Evolutionary conservation across 2,113 vertebrate genomes (phyloP).

Genomic region (Piaya cayana): DNA sequence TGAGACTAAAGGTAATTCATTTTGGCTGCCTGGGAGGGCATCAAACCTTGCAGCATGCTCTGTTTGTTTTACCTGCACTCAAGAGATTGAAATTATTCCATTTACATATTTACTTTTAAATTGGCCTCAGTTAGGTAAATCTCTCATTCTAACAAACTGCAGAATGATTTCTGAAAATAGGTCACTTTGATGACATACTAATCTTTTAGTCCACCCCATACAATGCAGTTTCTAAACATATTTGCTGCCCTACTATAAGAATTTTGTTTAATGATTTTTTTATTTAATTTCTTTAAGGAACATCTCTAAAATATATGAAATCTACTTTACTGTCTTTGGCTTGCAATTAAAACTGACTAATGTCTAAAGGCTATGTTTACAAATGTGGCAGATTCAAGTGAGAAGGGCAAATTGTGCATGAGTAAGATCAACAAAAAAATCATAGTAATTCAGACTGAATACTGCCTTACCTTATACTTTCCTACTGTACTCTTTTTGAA

Average conservation of each 20-base stretch:
- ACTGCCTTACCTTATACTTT: background rate
- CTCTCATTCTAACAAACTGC: constrained; percentile 15
- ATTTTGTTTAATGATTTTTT: no score
- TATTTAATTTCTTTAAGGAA: constrained; percentile 1
- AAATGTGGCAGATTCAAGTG: background rate
- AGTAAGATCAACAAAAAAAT: background rate
- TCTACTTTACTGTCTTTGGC: background rate
- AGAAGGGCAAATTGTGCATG: background rate
- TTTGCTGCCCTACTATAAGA: background rate
- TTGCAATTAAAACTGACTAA: constrained; percentile 42
- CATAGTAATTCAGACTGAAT: background rate
- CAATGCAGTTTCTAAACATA: background rate
- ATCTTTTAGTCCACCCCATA: background rate
- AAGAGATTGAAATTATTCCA: constrained; percentile 40
- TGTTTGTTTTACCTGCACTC: constrained; percentile 30
- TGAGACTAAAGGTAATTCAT: background rate
- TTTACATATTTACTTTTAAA: constrained; percentile 44
- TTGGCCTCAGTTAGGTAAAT: background rate
- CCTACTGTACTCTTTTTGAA: background rate
- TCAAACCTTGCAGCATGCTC: background rate
- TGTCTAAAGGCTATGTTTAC: background rate
- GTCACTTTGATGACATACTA: background rate
- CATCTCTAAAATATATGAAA: constrained; percentile 3
- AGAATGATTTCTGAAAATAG: background rate
- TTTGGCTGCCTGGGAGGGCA: constrained; percentile 9